Conservation (phyloP, 2,113 vertebrate genomes). For the Burhinus oedicnemus region DNA sequence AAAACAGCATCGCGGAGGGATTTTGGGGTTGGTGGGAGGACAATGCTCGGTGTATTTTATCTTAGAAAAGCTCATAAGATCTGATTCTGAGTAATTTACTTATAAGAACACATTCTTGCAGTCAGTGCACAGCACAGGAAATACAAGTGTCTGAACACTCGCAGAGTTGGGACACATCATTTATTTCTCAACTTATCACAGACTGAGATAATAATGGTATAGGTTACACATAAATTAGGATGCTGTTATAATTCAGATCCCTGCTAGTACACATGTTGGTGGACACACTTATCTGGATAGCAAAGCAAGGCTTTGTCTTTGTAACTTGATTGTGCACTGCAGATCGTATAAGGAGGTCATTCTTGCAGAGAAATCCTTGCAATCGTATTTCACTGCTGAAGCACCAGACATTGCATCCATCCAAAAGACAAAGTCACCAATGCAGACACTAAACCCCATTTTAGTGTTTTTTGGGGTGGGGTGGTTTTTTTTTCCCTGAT, state of each 20-base stretch:
- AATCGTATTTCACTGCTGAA: not conserved
- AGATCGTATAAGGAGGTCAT: not conserved
- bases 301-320: not conserved
- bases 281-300: fast-evolving
- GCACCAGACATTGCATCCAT: not conserved
- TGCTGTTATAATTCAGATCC: not conserved
- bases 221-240: not conserved
- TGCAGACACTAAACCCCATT: not conserved
- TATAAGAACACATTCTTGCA: not conserved
- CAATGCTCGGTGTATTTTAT: not conserved
- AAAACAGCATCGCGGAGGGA: not conserved
- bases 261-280: not conserved
- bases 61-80: not conserved
- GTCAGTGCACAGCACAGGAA: not conserved
- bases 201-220: not conserved
- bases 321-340: not conserved
- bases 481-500: not conserved
- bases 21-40: not conserved
- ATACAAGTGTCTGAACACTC: not conserved
- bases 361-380: not conserved
- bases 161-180: not conserved
- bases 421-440: not conserved
- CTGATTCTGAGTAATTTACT: not conserved
- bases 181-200: not conserved
- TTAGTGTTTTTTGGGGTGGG: not conserved